Base-by-base conservation (phyloP, 2,113 vertebrate genomes). In the Ciconia maguari region DNA sequence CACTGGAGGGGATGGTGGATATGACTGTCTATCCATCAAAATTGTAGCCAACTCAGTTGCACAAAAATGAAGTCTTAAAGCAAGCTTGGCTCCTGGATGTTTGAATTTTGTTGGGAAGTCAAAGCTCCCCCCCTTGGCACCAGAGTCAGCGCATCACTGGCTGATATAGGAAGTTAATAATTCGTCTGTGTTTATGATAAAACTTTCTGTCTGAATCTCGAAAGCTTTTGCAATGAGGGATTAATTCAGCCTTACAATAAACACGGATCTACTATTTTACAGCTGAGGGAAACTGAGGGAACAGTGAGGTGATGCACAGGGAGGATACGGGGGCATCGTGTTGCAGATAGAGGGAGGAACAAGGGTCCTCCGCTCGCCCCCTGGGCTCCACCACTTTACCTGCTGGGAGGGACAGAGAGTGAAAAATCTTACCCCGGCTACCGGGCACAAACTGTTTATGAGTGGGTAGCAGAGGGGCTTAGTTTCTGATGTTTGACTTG, bases 91-190 rank as follows among this genome's bases (percentile, higher is more conserved):
- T 89, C 36, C 32, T 69, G 65, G 27, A 11, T 65, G 20, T 84
- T 94, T 79, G 81, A 71, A 30, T 87, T 89, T 84, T 95, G 26
- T 61, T 62, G 64, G 79, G 68, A 95, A 91, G 36, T 94, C 83
- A 84, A 69, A 25, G 7, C 27, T 83, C 24, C 41, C 36, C 36
- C 36, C 36, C 42, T 87, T 93, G 89, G 83, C 74, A 82, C 36
- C 25, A 42, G 76, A 78, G 38, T 49, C 61, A 77, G 36, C 57
- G 34, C 49, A 79, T 85, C 58, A n/a, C 25, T 36, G 83, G 41
- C 74, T 94, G 93, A 69, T 49, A 17, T 69, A 94, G 94, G 89
- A 94, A 94, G 87, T 87, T 89, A 95, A 89, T 94, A 87, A 94
- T 71, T 95, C 2, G 6, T 86, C 92, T 89, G 19, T 93, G 74